Base-by-base conservation (phyloP, 2,888 invertebrate species). In the Mactromeris polynyma region DNA sequence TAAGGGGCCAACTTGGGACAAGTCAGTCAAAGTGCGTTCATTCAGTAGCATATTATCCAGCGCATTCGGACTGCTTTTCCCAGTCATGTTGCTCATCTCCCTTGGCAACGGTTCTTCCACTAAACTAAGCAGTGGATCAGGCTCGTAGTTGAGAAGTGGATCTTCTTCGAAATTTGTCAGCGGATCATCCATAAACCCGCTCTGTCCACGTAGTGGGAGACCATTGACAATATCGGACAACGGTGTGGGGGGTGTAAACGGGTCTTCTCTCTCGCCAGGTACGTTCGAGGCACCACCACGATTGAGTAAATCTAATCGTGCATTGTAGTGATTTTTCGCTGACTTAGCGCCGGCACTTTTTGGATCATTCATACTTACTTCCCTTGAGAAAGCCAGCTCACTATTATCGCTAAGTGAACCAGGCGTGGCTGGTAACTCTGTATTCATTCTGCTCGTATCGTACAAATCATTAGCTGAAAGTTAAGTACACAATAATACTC, bases 1-100 rank as follows among this genome's bases (percentile, higher is more conserved):
- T 2, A 91, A 86, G 36, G 91, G 91, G 3, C 91, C 91, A 31
- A 91, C 91, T 58, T 89, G 91, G 7, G 91, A 91, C 2, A 91
- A 31, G 31, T 91, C 90, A 14, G 91, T 91, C 78, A 90, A 36
- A 11, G 90, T 91, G 19, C 91, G 73, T 46, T 91, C 91, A 9
- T 86, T 89, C n/a, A 91, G 78, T 9, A 88, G 80, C 80, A 89
- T 64, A 7, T 46, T 73, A 0, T 91, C 88, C 19, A 87, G 86
- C 4, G 88, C 83, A 19, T 78, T 81, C 11, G 58, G 64, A 26
- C 80, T 88, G 7, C 54, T 54, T 17, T 69, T 78, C 7, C 19
- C 79, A 11, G 89, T 87, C 2, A 17, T 38, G 17, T 87, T 80
- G 17, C 77, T 90, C 14, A 46, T 85, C 79, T 85, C 89, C 64